A percentile compares a stretch with the other conserved stretches of the same genome.
Conservation (phyloP, 1,140 invertebrate genomes). For the Dendroctonus valens region DNA sequence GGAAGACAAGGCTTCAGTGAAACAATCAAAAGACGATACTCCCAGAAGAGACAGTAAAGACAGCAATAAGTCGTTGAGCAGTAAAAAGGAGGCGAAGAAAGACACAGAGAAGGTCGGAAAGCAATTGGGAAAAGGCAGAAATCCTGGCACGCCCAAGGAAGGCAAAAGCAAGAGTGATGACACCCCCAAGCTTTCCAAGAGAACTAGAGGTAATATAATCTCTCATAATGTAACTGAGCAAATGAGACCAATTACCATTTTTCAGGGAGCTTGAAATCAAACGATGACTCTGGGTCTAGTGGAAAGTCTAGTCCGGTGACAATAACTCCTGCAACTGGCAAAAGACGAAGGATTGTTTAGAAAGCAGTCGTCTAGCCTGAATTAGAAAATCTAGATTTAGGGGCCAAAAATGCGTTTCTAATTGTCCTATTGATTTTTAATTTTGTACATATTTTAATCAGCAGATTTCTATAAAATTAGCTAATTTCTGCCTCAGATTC, state of each 20-base stretch:
- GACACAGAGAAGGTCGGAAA: conserved; percentile 45
- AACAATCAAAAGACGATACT: conserved; percentile 39
- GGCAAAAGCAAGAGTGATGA: conserved; percentile 43
- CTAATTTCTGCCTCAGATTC: too few species aligned
- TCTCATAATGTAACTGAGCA: background rate
- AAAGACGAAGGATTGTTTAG: conserved; percentile 38
- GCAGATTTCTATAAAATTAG: too few species aligned
- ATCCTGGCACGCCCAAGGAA: conserved; percentile 41
- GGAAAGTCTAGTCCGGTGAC: conserved; percentile 50
- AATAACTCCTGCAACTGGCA: conserved; percentile 43
- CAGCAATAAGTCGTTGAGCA: conserved; percentile 31
- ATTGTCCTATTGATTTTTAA: too few species aligned
- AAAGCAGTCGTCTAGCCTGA: too few species aligned
- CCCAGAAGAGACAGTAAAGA: conserved; percentile 46
- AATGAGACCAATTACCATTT: background rate
- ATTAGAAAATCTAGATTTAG: too few species aligned
- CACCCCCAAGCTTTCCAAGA: conserved; percentile 44
- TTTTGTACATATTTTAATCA: too few species aligned
- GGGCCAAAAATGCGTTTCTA: too few species aligned
- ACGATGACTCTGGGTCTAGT: conserved; percentile 46
- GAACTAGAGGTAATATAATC: conserved; percentile 42
- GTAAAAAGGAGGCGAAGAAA: conserved; percentile 47
- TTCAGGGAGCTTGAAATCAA: conserved; percentile 48
- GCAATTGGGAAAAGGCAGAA: conserved; percentile 44
- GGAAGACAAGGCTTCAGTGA: conserved; percentile 51